A percentile compares a stretch with the other conserved stretches of the same genome.
phyloP scores from a whole-genome alignment of 2,797 vertebrate genomes.

The Gallinago nigripennis region DNA sequence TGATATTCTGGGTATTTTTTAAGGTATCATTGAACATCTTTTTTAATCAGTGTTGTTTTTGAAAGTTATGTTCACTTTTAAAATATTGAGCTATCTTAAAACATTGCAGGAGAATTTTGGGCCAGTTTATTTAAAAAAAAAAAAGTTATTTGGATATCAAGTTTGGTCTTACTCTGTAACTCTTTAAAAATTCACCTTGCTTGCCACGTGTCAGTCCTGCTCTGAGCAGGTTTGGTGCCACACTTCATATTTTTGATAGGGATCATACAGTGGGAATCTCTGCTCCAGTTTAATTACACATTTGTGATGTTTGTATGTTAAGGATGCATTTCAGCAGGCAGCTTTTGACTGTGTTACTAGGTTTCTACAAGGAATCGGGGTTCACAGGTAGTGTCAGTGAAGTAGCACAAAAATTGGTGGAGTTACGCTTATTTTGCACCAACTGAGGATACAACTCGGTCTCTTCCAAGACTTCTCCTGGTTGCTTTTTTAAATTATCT shows the following conservation, averaged over 20 bases:
- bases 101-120: slow-evolving; percentile 59
- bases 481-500: neutral
- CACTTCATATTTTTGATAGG: slow-evolving; percentile 52
- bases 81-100: slow-evolving; percentile 69
- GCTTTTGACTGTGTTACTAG: slow-evolving; percentile 39
- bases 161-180: slow-evolving; percentile 63
- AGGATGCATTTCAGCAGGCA: slow-evolving; percentile 71
- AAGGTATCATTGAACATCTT: slow-evolving; percentile 75
- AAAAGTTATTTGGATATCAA: slow-evolving; percentile 67
- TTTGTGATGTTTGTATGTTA: slow-evolving; percentile 64
- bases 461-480: neutral
- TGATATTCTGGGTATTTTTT: slow-evolving; percentile 77
- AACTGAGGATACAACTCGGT: neutral
- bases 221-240: slow-evolving; percentile 58
- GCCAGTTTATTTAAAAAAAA: slow-evolving; percentile 67
- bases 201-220: slow-evolving; percentile 3
- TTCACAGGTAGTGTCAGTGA: neutral
- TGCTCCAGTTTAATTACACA: slow-evolving; percentile 63
- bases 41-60: slow-evolving; percentile 76
- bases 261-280: slow-evolving; percentile 54
- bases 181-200: slow-evolving; percentile 66
- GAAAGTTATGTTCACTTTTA: slow-evolving; percentile 66
- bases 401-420: neutral
- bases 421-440: slow-evolving; percentile 11
- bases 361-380: slow-evolving; percentile 3